These are phyloP conservation scores for Caenorhabditis japonica DNA, from an alignment of 2,888 invertebrate genomes.

Conservation along the genomic window DNA sequence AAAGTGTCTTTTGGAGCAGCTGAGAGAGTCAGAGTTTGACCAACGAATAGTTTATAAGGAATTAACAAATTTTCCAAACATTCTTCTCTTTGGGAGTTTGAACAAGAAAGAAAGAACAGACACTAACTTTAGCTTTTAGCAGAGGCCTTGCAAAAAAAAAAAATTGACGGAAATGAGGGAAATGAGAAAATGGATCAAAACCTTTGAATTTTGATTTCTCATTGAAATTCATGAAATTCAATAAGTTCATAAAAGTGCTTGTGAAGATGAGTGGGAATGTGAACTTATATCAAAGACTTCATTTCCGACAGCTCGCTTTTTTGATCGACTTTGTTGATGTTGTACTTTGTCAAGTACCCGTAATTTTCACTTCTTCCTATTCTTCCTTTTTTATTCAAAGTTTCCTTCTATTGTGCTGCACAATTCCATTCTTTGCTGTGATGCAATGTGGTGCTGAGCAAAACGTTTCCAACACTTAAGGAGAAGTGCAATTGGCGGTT, in stretches of 20 bases:
- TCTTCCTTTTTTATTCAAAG: no score
- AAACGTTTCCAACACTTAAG: constrained; percentile 37
- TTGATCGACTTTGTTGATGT: constrained; percentile 1
- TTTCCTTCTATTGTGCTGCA: constrained; percentile 26
- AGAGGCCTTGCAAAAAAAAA: neutral
- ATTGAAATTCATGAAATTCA: no score
- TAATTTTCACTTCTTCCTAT: no score
- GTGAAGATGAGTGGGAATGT: no score
- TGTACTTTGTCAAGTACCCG: constrained; percentile 33
- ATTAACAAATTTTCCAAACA: constrained; percentile 30
- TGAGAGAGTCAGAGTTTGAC: neutral
- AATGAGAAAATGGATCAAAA: no score
- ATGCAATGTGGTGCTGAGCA: no score
- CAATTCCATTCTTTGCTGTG: constrained; percentile 25
- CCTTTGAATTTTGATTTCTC: no score
- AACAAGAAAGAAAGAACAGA: constrained; percentile 32
- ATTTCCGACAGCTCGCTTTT: constrained; percentile 16
- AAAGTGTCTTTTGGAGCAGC: constrained; percentile 2
- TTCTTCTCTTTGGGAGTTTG: constrained; percentile 13
- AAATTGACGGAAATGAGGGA: neutral
- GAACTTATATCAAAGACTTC: constrained; percentile 41
- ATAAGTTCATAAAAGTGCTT: no score
- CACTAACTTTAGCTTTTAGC: neutral
- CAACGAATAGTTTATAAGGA: constrained; percentile 28
- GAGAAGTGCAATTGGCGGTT: constrained; percentile 49